Evolutionary conservation across 1,140 invertebrate genomes (phyloP), one percentile per base, ranked within the genome.

Genomic region (Drosophila eugracilis): DNA sequence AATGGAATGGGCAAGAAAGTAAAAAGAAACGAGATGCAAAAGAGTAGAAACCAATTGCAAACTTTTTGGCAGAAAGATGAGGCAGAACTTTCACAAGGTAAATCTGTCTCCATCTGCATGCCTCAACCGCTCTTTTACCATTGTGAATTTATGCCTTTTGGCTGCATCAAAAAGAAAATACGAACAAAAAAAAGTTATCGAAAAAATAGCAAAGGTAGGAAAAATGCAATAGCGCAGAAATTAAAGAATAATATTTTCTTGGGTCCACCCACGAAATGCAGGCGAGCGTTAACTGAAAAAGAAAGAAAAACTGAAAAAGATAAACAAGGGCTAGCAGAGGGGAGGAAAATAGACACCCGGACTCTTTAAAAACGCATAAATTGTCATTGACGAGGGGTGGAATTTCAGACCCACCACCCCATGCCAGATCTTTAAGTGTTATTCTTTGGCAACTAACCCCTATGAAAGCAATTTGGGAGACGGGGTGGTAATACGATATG

Each of bases 301-400:
- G n/a, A n/a, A n/a, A n/a, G n/a, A n/a, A n/a, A 53, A 41, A 42
- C 52, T n/a, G n/a, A 39, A 37, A 60, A 75, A 42, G 57, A 47
- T 41, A 59, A 81, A 50, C 28, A 66, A 14, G 32, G 26, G 19
- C 28, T 24, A 24, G 9, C 2, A 3, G 14, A 12, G 41, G 47
- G 22, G n/a, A 55, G 14, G n/a, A 19, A 26, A 30, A 54, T 49
- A 36, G 49, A 36, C 48, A 34, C 42, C 42, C 15, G 54, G 59
- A n/a, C 67, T 86, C 80, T 86, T 85, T 85, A 85, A 85, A 85
- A 85, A 70, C 77, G 81, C 81, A 85, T 85, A 85, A 85, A 85
- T 85, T 85, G 76, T 86, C 50, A 73, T 76, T 60, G 78, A 45
- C n/a, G 26, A 49, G 48, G 63, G 60, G 52, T 47, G 39, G 65